These are phyloP conservation scores for Agelastica alni DNA, from an alignment of 2,888 invertebrate genomes.

Conservation along the genomic window DNA sequence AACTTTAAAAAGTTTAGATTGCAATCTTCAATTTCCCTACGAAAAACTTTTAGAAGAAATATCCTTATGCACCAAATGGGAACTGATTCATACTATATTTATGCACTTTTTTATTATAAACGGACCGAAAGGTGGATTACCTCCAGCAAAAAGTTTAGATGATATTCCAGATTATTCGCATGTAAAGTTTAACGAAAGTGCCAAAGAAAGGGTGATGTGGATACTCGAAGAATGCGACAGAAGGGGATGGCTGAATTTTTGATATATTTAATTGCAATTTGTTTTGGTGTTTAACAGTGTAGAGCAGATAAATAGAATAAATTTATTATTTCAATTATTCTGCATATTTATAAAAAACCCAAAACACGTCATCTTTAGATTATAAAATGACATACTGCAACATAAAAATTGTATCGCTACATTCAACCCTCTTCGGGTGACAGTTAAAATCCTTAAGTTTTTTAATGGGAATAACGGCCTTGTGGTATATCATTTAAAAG, in stretches of 20 bases:
- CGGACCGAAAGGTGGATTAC: not conserved
- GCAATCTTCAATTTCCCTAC: slow-evolving; percentile 17
- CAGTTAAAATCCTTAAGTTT: no score
- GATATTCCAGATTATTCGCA: not conserved
- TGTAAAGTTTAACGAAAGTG: not conserved
- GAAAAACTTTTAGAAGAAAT: slow-evolving; percentile 23
- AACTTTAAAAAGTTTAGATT: slow-evolving; percentile 12
- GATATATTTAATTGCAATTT: no score
- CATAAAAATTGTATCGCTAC: no score
- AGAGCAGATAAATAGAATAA: no score
- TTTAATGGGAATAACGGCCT: no score
- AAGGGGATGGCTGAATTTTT: slow-evolving; percentile 20
- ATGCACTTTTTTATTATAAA: slow-evolving; percentile 12
- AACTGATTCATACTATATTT: slow-evolving; percentile 16
- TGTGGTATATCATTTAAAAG: not conserved
- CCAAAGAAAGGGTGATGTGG: slow-evolving; percentile 8
- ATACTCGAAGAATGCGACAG: slow-evolving; percentile 15
- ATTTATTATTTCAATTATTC: no score
- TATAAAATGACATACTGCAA: no score
- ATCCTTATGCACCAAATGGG: not conserved
- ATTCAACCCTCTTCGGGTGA: no score
- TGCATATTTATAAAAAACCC: no score
- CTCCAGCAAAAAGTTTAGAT: not conserved
- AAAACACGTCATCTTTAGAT: no score
- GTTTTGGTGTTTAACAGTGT: no score